Conservation (phyloP, 2,888 invertebrate genomes). For the Cyclophora punctaria region DNA sequence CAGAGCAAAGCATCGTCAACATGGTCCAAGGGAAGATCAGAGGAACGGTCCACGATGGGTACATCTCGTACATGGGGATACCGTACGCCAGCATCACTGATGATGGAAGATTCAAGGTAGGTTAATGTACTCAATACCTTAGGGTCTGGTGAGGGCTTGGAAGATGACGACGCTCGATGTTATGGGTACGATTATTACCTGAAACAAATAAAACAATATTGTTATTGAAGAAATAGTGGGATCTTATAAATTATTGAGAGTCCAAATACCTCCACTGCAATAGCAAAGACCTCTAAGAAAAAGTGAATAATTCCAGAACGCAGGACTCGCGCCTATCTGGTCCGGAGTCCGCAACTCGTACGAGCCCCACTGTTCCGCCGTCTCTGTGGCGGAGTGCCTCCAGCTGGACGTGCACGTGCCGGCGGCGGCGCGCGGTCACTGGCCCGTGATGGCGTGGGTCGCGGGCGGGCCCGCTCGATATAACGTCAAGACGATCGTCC, state of each 20-base stretch:
- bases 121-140: background rate
- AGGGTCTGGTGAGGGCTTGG: background rate
- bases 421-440: slow-evolving; percentile 32
- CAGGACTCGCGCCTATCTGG: slow-evolving; percentile 55
- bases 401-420: slow-evolving; percentile 79
- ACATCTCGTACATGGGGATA: slow-evolving; percentile 50
- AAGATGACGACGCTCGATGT: no score
- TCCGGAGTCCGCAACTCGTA: slow-evolving; percentile 37
- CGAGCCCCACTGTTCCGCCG: slow-evolving; percentile 32
- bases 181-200: no score
- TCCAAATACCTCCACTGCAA: no score
- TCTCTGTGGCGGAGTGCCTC: slow-evolving; percentile 75
- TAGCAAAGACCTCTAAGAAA: no score
- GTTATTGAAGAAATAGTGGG: no score
- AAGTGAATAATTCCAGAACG: slow-evolving; percentile 28
- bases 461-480: slow-evolving; percentile 41
- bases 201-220: no score
- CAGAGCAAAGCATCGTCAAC: slow-evolving; percentile 30
- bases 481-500: slow-evolving; percentile 42
- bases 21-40: slow-evolving; percentile 49
- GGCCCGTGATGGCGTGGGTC: slow-evolving; percentile 60
- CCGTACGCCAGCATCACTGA: slow-evolving; percentile 46
- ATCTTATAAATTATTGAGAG: no score
- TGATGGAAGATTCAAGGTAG: slow-evolving; percentile 48
- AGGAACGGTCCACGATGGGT: slow-evolving; percentile 40